These are phyloP conservation scores for Holothuria leucospilota DNA, from an alignment of 53 echinoderm and acorn worm genomes.

Conservation along the genomic window DNA sequence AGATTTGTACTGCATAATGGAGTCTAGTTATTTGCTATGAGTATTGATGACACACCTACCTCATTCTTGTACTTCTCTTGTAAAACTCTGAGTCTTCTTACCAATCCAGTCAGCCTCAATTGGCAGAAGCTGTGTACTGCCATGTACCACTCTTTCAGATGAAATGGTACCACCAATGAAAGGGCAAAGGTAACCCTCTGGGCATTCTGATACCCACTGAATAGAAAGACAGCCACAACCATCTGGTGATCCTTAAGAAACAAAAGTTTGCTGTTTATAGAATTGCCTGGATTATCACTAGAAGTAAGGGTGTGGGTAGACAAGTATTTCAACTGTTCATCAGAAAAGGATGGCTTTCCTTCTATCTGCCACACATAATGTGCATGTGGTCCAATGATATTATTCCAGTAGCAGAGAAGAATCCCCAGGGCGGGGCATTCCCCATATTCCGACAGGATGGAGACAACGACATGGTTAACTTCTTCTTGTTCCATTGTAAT, in stretches of 20 bases:
- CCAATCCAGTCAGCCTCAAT: constrained; percentile 73
- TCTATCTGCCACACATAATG: constrained; percentile 85
- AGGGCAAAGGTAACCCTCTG: constrained; percentile 90
- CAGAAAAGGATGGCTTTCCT: constrained; percentile 66
- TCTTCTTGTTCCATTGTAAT: constrained; percentile 28
- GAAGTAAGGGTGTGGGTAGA: constrained; percentile 90
- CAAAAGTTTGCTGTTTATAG: constrained; percentile 82
- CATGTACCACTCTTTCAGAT: constrained; percentile 80
- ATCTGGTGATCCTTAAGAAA: constrained; percentile 79
- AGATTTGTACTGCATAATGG: no score
- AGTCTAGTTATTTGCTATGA: no score
- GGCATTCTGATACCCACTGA: constrained; percentile 72
- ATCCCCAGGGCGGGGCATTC: constrained; percentile 83
- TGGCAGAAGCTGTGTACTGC: constrained; percentile 86
- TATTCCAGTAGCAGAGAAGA: constrained; percentile 91
- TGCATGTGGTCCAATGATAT: constrained; percentile 94
- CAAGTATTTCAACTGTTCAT: constrained; percentile 72
- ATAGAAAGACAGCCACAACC: constrained; percentile 78
- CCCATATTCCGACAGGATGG: constrained; percentile 35
- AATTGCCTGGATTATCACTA: constrained; percentile 74
- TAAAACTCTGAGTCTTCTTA: constrained; percentile 80
- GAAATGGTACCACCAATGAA: constrained; percentile 83
- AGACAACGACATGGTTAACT: background rate
- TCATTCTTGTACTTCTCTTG: constrained; percentile 84
- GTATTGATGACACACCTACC: constrained; percentile 32